These are phyloP conservation scores for Cephus runcator DNA, from an alignment of 2,888 invertebrate species.

Conservation along the genomic window DNA sequence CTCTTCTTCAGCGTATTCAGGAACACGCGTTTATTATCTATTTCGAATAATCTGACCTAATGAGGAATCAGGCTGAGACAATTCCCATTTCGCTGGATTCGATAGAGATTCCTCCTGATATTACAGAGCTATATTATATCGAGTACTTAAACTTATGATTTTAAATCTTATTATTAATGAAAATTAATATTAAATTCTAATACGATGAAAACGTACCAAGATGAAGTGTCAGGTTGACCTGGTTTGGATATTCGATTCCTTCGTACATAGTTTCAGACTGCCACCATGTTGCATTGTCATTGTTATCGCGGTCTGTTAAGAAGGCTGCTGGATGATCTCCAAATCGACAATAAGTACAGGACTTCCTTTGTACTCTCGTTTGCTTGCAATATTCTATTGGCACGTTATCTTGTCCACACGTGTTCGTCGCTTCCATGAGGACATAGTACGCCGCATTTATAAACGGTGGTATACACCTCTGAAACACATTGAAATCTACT, in stretches of 20 bases:
- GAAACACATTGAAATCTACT: constrained; percentile 55
- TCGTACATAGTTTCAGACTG: constrained; percentile 98
- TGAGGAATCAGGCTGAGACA: not conserved
- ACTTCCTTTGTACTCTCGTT: constrained; percentile 83
- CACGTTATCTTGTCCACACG: constrained; percentile 86
- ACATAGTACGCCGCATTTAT: constrained; percentile 95
- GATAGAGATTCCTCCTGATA: not conserved
- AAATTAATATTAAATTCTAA: not conserved
- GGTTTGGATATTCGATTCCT: constrained; percentile 88
- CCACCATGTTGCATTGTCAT: constrained; percentile 95
- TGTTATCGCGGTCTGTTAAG: constrained; percentile 91
- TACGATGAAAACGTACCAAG: constrained; percentile 72
- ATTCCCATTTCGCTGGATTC: not conserved
- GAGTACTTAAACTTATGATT: not conserved
- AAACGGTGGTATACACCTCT: constrained; percentile 96
- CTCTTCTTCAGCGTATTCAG: not conserved
- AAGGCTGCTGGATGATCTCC: constrained; percentile 78
- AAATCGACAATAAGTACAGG: constrained; percentile 81
- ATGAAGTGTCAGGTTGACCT: constrained; percentile 91
- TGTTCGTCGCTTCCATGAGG: constrained; percentile 93
- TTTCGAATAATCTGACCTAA: not conserved
- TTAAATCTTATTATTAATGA: not conserved
- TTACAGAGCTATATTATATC: not conserved
- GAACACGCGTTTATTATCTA: not conserved
- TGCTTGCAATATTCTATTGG: constrained; percentile 90